These are phyloP conservation scores for Willisornis vidua DNA, from an alignment of 2,113 vertebrate species.

Conservation along the genomic window DNA sequence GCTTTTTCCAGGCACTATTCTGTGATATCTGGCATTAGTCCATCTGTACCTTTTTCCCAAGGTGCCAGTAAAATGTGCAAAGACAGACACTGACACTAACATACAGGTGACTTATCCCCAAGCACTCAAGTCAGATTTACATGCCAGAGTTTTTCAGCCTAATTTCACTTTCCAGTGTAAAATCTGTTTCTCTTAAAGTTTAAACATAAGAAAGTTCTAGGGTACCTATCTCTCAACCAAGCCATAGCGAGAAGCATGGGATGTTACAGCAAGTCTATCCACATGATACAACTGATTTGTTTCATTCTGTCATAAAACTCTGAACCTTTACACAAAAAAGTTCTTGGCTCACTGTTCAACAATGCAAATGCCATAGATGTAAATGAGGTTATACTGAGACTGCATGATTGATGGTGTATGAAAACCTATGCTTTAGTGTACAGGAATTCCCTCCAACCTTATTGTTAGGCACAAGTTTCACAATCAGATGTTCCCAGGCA, in stretches of 20 bases:
- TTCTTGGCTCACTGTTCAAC: not conserved
- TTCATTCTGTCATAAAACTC: not conserved
- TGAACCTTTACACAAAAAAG: not conserved
- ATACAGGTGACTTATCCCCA: not conserved
- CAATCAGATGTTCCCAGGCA: not conserved
- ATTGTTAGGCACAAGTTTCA: not conserved
- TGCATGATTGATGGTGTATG: not conserved
- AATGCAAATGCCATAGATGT: not conserved
- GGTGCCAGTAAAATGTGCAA: not conserved
- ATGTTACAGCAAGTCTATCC: not conserved
- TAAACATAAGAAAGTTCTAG: not conserved
- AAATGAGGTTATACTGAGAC: not conserved
- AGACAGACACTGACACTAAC: not conserved
- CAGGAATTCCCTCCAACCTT: not conserved
- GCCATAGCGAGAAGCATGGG: not conserved
- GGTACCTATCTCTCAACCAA: not conserved
- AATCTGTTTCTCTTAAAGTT: not conserved
- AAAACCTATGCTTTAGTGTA: not conserved
- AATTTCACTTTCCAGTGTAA: not conserved
- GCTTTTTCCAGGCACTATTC: not conserved
- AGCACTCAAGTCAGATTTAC: not conserved
- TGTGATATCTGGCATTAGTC: not conserved
- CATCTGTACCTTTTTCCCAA: not conserved
- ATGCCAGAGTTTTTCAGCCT: not conserved
- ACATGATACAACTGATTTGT: rapidly evolving